Conservation (phyloP, 2,888 invertebrate genomes). For the Melanchra persicariae region DNA sequence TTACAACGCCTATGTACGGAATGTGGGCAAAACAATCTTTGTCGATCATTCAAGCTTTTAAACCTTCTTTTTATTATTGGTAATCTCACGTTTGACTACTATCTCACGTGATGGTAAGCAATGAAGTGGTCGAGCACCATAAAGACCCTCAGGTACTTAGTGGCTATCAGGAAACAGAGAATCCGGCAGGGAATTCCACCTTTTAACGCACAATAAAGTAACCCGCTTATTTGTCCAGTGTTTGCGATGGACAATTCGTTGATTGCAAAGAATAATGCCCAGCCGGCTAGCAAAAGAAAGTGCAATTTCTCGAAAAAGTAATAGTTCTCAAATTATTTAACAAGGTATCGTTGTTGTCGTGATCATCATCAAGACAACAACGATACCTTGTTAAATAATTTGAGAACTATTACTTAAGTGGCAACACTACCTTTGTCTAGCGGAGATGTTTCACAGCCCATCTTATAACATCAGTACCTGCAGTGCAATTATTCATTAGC, state of each 20-base stretch:
- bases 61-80: too few species aligned
- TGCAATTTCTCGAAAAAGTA: conserved; percentile 46
- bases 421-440: conserved; percentile 23
- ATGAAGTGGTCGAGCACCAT: too few species aligned
- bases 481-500: conserved; percentile 49
- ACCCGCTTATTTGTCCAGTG: neutral
- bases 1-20: conserved; percentile 30
- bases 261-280: conserved; percentile 32
- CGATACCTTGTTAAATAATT: too few species aligned
- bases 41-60: conserved; percentile 6
- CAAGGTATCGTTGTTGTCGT: conserved; percentile 32
- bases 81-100: too few species aligned
- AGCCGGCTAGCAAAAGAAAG: conserved; percentile 51
- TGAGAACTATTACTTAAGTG: conserved; percentile 19
- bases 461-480: conserved; percentile 34
- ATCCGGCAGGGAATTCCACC: too few species aligned
- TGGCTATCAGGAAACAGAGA: too few species aligned
- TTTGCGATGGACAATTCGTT: conserved; percentile 26
- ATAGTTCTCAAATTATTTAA: conserved; percentile 42
- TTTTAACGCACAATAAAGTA: too few species aligned
- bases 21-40: conserved; percentile 33
- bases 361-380: too few species aligned
- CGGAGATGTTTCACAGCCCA: conserved; percentile 35
- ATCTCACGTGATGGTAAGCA: too few species aligned
- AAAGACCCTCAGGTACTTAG: too few species aligned